These are phyloP conservation scores for Junonia oenone DNA, from an alignment of 2,888 invertebrate genomes.

Conservation along the genomic window DNA sequence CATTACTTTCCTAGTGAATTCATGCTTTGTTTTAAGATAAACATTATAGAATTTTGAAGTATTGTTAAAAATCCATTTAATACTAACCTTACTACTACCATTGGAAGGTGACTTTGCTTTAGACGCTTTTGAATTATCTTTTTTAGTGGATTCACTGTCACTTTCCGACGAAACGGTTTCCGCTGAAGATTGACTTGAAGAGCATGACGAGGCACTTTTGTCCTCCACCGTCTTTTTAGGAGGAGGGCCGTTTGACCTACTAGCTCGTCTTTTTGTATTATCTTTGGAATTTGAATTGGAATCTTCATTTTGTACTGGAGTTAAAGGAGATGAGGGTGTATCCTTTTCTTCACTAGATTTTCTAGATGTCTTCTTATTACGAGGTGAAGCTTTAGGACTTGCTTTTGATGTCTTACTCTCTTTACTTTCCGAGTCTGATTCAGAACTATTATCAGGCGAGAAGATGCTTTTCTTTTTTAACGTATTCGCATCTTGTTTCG, in stretches of 20 bases:
- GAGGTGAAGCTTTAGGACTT: slow-evolving; percentile 53
- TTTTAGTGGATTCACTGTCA: slow-evolving; percentile 62
- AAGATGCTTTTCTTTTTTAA: slow-evolving; percentile 88
- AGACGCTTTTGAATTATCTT: slow-evolving; percentile 52
- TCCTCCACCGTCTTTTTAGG: slow-evolving; percentile 61
- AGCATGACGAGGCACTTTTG: slow-evolving; percentile 66
- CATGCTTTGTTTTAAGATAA: too few species aligned
- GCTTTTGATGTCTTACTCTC: slow-evolving; percentile 42
- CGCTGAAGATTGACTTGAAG: slow-evolving; percentile 67
- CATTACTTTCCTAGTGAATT: too few species aligned
- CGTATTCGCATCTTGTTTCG: slow-evolving; percentile 43
- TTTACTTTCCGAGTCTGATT: slow-evolving; percentile 64
- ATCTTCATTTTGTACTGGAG: slow-evolving; percentile 53
- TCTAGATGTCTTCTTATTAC: slow-evolving; percentile 50
- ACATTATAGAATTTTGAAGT: too few species aligned
- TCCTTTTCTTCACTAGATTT: slow-evolving; percentile 66
- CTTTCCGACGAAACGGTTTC: slow-evolving; percentile 69
- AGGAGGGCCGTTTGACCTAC: slow-evolving; percentile 59
- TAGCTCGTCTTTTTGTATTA: slow-evolving; percentile 56
- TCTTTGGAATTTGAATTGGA: slow-evolving; percentile 46
- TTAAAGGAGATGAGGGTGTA: slow-evolving; percentile 40
- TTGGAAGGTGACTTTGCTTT: slow-evolving; percentile 58
- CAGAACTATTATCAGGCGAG: slow-evolving; percentile 85
- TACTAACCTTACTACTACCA: slow-evolving; percentile 44
- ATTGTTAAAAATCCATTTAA: background rate